Evolutionary conservation across 2,113 vertebrate genomes (phyloP).

Genomic region (Petaurus breviceps): DNA sequence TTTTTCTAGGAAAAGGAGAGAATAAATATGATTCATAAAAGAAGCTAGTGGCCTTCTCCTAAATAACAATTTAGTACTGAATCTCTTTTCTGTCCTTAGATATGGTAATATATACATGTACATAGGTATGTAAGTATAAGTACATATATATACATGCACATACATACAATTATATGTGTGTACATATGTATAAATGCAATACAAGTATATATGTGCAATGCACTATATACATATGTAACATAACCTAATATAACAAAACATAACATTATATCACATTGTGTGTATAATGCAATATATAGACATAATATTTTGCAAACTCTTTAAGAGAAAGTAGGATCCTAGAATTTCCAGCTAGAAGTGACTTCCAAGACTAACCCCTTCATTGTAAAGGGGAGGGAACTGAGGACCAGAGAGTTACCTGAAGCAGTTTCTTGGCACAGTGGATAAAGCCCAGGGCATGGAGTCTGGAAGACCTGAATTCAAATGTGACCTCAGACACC

Average conservation of each 20-base stretch:
- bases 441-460: background rate
- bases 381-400: background rate
- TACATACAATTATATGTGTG: too few species aligned
- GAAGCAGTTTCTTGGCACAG: too few species aligned
- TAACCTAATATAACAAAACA: background rate
- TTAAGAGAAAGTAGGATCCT: background rate
- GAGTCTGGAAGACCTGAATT: background rate
- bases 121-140: too few species aligned
- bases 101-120: background rate
- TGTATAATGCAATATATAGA: background rate
- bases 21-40: conserved; percentile 44
- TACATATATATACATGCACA: background rate
- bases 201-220: background rate
- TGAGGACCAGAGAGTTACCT: too few species aligned
- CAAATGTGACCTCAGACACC: background rate
- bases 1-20: conserved; percentile 70
- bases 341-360: background rate
- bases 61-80: conserved; percentile 49
- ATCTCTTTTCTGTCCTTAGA: conserved; percentile 50
- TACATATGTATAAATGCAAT: background rate
- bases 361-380: background rate
- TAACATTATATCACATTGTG: background rate
- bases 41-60: conserved; percentile 58
- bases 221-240: background rate
- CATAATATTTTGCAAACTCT: background rate